Evolutionary conservation across 2,797 vertebrate genomes (phyloP).

Genomic region (Dallia pectoralis): DNA sequence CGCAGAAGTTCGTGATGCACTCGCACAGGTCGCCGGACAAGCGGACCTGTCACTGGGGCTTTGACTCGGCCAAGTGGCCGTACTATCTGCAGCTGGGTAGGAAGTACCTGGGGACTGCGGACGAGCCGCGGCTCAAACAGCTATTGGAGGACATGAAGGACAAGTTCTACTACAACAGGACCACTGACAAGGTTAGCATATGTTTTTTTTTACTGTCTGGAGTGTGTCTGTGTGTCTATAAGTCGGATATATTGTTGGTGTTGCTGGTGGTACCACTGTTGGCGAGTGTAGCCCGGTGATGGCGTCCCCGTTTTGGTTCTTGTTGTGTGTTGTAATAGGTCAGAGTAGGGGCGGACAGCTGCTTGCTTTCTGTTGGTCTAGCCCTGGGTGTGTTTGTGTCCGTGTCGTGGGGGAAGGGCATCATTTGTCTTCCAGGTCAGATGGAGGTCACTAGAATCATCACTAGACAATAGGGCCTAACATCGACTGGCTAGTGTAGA

Average conservation of each 20-base stretch:
- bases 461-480: conserved; percentile 57
- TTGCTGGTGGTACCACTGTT: neutral
- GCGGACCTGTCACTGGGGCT: conserved; percentile 99
- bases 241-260: neutral
- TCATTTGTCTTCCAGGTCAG: conserved; percentile 62
- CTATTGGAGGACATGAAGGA: conserved; percentile 94
- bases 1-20: conserved; percentile 98
- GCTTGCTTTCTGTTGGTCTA: conserved; percentile 44
- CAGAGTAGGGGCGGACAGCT: conserved; percentile 52
- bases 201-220: neutral
- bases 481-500: neutral
- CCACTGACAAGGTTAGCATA: conserved; percentile 81
- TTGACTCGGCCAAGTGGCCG: conserved; percentile 97
- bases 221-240: neutral
- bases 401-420: conserved; percentile 61
- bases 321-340: conserved; percentile 1
- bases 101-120: conserved; percentile 84
- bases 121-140: conserved; percentile 85
- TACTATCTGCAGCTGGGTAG: conserved; percentile 95
- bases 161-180: conserved; percentile 89
- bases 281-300: too few species aligned
- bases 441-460: conserved; percentile 59
- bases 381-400: neutral
- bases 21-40: conserved; percentile 96
- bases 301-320: neutral